Evolutionary conservation across 2,888 invertebrate genomes (phyloP).

Genomic region (Altica lythri): DNA sequence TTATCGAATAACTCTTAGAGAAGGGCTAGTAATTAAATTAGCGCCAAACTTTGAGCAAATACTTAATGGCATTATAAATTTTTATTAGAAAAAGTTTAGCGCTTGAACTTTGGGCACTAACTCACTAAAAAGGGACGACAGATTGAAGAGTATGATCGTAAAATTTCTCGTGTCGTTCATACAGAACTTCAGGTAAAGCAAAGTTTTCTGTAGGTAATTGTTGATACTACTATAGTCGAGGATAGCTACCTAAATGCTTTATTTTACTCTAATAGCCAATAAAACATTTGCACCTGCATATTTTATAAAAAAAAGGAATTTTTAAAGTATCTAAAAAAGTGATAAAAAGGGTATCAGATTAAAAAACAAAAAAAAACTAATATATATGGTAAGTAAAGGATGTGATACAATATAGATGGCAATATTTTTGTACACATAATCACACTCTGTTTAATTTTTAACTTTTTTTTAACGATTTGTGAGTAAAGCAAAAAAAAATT

Average conservation of each 20-base stretch:
- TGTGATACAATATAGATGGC: no score
- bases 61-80: conserved; percentile 26
- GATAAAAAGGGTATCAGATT: not conserved
- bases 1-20: conserved; percentile 8
- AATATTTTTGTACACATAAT: no score
- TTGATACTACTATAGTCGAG: not conserved
- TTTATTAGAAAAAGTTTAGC: conserved; percentile 26
- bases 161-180: conserved; percentile 17
- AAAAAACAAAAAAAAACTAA: no score
- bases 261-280: no score
- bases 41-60: conserved; percentile 22
- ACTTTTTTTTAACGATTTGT: no score
- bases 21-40: conserved; percentile 24
- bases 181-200: conserved; percentile 12
- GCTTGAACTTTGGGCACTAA: conserved; percentile 17
- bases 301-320: not conserved
- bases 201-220: not conserved
- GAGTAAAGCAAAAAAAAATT: no score
- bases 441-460: no score
- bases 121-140: conserved; percentile 1
- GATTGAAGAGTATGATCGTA: conserved; percentile 12
- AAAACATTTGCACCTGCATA: not conserved
- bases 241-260: no score
- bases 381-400: no score
- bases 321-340: not conserved